These are phyloP conservation scores for Poecilia gillii DNA, from an alignment of 2,797 vertebrate genomes.

Conservation along the genomic window DNA sequence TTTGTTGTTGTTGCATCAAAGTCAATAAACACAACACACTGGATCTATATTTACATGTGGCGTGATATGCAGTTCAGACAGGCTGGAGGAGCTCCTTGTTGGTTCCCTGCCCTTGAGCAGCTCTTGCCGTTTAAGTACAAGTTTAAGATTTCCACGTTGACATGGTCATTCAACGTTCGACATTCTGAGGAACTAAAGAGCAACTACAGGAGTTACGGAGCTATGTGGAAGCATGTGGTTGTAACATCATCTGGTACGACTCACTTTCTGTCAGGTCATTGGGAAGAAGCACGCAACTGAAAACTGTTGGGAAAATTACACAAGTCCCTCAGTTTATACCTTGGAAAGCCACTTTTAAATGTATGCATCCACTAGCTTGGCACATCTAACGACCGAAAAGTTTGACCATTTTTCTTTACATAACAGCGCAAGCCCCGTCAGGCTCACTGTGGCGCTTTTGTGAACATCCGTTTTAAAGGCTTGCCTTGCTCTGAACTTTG, in stretches of 20 bases:
- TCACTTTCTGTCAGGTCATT: background rate
- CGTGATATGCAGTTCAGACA: background rate
- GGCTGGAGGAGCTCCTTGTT: background rate
- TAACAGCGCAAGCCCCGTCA: background rate
- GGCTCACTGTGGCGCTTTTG: background rate
- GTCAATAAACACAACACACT: background rate
- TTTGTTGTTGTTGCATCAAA: background rate
- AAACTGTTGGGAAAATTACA: background rate
- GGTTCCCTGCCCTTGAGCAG: background rate
- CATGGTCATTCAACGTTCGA: background rate
- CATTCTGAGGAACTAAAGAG: background rate
- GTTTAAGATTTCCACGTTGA: background rate
- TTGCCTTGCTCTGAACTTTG: too few species aligned
- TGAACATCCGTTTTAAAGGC: background rate
- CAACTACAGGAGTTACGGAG: background rate
- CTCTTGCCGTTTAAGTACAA: background rate
- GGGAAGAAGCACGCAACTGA: background rate
- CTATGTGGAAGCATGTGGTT: background rate
- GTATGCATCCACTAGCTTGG: background rate
- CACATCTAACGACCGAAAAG: background rate
- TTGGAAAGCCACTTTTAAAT: background rate
- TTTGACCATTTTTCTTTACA: background rate
- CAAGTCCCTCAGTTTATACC: background rate
- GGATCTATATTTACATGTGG: background rate
- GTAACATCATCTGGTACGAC: background rate